Evolutionary conservation across 2,888 invertebrate genomes (phyloP), one percentile per base, ranked within the genome.

Genomic region (Lithophane socia): DNA sequence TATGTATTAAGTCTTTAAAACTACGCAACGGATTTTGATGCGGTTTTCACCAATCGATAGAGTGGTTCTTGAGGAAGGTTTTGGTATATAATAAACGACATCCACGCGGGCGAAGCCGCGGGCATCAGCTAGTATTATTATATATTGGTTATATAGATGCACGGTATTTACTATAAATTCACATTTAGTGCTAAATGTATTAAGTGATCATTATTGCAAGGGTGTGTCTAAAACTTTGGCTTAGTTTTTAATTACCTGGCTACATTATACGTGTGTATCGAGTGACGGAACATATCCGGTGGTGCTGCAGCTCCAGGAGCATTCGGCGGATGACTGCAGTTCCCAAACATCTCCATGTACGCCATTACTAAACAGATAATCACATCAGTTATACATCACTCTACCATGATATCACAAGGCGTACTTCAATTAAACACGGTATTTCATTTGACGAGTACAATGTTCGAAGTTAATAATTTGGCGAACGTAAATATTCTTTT

Each of bases 311-410:
- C 93, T 77, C 89, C 94, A 85, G 78, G 78, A 16, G 78, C 78
- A 29, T 93, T 94, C 82, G 98, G 97, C 85, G 97, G 97, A 91
- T 98, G 98, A 87, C 98, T 98, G 96, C 99, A 99, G 94, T 98
- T 98, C 42, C 98, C 98, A 92, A 99, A 98, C 98, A 99, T 99
- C 97, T 99, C 99, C 99, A 99, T 99, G 95, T 99, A 99, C 85
- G 99, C 99, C 98, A 99, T 98, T 92, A 99, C 99, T 99, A 97
- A 88, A 97, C 86, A 93, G 65, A 88, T 82, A 80, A 60, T 29
- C 29, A 70, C 64, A 21, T 49, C 16, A 65, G 52, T 70, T 82
- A 65, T 44, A 63, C 13, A 52, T 4, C 47, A 66, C 10, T 67
- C 16, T 21, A 73, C 10, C 13, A 56, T 52, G 12, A 49, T 49